Evolutionary conservation across 1,140 invertebrate species (phyloP), one percentile per base, ranked within the genome.

Genomic region (Cherax destructor): DNA sequence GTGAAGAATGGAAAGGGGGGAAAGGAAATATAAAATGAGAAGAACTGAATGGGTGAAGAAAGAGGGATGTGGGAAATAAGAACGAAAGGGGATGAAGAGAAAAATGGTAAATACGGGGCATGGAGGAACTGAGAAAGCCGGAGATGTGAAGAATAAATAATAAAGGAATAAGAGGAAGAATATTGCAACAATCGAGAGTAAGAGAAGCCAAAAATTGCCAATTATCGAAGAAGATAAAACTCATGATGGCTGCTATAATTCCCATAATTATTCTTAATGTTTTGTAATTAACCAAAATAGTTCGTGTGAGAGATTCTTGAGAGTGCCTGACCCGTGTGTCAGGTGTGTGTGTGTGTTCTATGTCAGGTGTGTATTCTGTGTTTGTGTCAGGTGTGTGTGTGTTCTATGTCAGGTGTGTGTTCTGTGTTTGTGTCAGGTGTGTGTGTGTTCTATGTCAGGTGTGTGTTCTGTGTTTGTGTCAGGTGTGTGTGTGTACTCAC

Each of bases 231-330:
- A 24, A n/a, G 69, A n/a, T 72, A 72, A 72, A 72, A n/a, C 30
- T 5, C 69, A 72, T 72, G 30, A 72, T 72, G 69, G 69, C n/a
- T 30, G 24, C 69, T 24, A 30, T 72, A 72, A 72, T 72, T 30
- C 30, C 69, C 69, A 72, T 72, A 72, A 72, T 72, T 72, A 72
- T 24, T 72, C n/a, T 72, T 72, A 30, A 72, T 72, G 69, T 11
- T n/a, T 72, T 5, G 69, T 11, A 72, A 72, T 72, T 72, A 24
- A 24, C 69, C 69, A 72, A 72, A 72, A 18, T 30, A 5, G 11
- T 72, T 18, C 16, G 21, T 16, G 16, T n/a, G 11, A 65, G 16
- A 65, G 61, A 16, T 16, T 6, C 6, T 11, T 6, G 52, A 56
- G 52, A 56, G 52, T 56, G 52, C 52, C 11, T 56, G 52, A 11